Evolutionary conservation across 2,888 invertebrate genomes (phyloP).

Genomic region (Reticulitermes lucifugus): DNA sequence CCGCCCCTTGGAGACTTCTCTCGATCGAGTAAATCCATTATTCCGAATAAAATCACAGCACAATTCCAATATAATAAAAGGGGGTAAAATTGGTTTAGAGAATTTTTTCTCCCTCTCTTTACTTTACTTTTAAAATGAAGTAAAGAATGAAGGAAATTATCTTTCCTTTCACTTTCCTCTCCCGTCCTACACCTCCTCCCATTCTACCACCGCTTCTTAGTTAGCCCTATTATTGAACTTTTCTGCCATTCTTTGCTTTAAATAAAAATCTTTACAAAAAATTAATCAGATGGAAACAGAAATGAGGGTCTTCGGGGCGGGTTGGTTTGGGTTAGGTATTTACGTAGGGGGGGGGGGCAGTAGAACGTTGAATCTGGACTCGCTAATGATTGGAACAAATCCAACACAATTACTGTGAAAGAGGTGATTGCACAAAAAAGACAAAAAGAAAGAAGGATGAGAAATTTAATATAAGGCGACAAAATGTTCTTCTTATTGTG

Average conservation of each 20-base stretch:
- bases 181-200: constrained; percentile 13
- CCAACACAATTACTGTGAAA: constrained; percentile 37
- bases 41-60: constrained; percentile 49
- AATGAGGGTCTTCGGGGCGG: constrained; percentile 17
- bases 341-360: not conserved
- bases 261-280: constrained; percentile 46
- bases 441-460: not conserved
- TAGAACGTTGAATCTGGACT: not conserved
- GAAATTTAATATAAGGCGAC: constrained; percentile 29
- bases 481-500: constrained; percentile 30
- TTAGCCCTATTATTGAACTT: constrained; percentile 51
- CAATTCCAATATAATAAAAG: constrained; percentile 50
- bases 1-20: constrained; percentile 29
- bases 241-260: constrained; percentile 46
- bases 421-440: constrained; percentile 13
- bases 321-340: not conserved
- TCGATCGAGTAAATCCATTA: constrained; percentile 50
- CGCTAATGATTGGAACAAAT: constrained; percentile 36
- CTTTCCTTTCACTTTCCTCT: constrained; percentile 38
- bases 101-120: constrained; percentile 40
- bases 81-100: constrained; percentile 47
- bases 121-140: constrained; percentile 50
- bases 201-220: constrained; percentile 39
- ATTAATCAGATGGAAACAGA: constrained; percentile 49
- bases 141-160: constrained; percentile 51